Evolutionary conservation across 2,888 invertebrate genomes (phyloP), one percentile per base, ranked within the genome.

Genomic region (Drosophila greeni): DNA sequence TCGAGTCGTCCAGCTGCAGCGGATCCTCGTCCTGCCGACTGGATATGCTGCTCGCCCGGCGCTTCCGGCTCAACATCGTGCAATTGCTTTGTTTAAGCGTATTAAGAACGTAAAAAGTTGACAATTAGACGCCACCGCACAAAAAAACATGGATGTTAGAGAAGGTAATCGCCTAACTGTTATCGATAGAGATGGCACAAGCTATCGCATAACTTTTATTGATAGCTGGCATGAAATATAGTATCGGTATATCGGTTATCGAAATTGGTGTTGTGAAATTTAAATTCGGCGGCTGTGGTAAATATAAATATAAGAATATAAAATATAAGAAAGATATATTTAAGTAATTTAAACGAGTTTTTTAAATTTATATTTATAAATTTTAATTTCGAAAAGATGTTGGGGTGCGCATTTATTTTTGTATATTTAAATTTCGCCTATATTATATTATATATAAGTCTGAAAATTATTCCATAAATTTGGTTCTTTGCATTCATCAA

Each of bases 11-110:
- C 59, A 93, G 92, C 57, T 85, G 77, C 14, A 86, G 57, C 72
- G 95, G 94, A 51, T 93, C 93, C 54, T 93, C 93, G 73, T 93
- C 92, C 61, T 91, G 91, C 20, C 94, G 92, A 85, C 94, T 94
- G 2, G 95, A 94, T 58, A 92, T 94, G n/a, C 95, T 95, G 71
- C 95, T 95, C 45, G 95, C 94, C 76, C 95, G 92, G 76, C 95
- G 91, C 84, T 95, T 91, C 87, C 95, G 95, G 89, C 93, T 95
- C 93, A 95, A 93, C 89, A 88, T 88, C 9, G 36, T 84, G 51
- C 7, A 20, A 34, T 9, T 14, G 12, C n/a, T 42, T 18, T n/a
- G n/a, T 8, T 58, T 40, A 4, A 2, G 31, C 49, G 29, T 26
- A 24, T 52, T 45, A 40, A 42, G 29, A 48, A 56, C 42, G 18